These are phyloP conservation scores for Cololabis saira DNA, from an alignment of 2,113 vertebrate species.

Conservation along the genomic window DNA sequence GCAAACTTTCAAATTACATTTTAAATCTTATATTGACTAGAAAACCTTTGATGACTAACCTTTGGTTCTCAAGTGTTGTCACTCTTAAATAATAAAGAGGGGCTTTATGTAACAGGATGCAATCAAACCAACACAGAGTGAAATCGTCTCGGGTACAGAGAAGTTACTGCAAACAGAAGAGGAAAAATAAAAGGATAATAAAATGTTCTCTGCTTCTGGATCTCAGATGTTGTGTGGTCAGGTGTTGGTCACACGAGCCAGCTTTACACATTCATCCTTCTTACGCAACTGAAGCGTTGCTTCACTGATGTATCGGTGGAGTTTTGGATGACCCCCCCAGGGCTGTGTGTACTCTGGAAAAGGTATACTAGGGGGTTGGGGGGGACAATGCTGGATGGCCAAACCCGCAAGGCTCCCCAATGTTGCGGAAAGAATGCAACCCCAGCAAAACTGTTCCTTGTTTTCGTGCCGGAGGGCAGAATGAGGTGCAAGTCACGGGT, in stretches of 20 bases:
- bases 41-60: too few relatives aligned
- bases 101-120: not conserved
- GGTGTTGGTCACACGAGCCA: conserved; percentile 31
- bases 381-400: conserved; percentile 55
- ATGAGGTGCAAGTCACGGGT: conserved; percentile 29
- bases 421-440: conserved; percentile 69
- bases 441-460: conserved; percentile 64
- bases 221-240: conserved; percentile 38
- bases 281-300: conserved; percentile 7
- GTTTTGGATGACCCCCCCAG: conserved; percentile 38
- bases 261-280: conserved; percentile 15
- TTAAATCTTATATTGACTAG: too few relatives aligned
- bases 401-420: conserved; percentile 48
- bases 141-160: not conserved
- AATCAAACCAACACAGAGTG: not conserved
- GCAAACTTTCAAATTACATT: too few relatives aligned
- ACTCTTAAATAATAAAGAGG: not conserved
- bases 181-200: not conserved
- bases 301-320: not conserved
- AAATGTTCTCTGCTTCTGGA: conserved; percentile 1
- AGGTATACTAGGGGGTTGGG: conserved; percentile 28
- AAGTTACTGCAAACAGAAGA: not conserved
- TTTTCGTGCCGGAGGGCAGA: conserved; percentile 15
- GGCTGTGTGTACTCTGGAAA: conserved; percentile 60
- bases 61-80: not conserved